Percentiles rank a stretch among this genome's conserved stretches.
phyloP scores from a whole-genome alignment of 2,797 vertebrate species.

The Xenopus petersii region DNA sequence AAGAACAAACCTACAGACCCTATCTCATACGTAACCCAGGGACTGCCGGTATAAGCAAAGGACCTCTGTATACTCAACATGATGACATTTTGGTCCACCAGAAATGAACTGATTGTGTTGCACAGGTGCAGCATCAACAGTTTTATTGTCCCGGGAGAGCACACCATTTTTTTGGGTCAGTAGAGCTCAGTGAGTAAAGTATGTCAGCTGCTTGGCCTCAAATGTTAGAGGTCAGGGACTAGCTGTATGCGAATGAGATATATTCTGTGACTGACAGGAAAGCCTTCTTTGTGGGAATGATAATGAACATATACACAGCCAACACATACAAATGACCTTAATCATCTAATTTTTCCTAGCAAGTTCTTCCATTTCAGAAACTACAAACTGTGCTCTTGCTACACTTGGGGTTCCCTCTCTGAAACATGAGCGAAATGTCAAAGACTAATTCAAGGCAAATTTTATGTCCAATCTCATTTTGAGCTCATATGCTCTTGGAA shows the following conservation, averaged over 20 bases:
- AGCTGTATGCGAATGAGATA: conserved; percentile 39
- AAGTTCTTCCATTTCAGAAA: too few relatives aligned
- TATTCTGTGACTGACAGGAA: conserved; percentile 32
- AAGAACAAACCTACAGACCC: too few relatives aligned
- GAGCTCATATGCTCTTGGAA: neutral
- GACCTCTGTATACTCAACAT: too few relatives aligned
- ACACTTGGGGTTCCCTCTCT: too few relatives aligned
- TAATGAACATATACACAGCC: conserved; percentile 22
- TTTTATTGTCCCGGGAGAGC: conserved; percentile 29
- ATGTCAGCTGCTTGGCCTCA: conserved; percentile 44
- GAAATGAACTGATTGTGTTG: conserved; percentile 35
- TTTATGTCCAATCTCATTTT: neutral
- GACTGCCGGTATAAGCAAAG: too few relatives aligned
- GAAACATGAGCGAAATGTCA: neutral
- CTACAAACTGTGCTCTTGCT: neutral
- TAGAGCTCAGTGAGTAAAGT: conserved; percentile 41
- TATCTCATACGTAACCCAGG: too few relatives aligned
- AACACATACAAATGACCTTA: neutral
- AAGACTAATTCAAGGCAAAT: neutral
- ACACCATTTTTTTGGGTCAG: conserved; percentile 42
- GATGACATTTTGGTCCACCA: conserved; percentile 18
- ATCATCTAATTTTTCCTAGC: too few relatives aligned
- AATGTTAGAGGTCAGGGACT: conserved; percentile 45
- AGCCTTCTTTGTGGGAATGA: conserved; percentile 37
- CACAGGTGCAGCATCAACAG: conserved; percentile 34